These are phyloP conservation scores for Tokudaia muenninki DNA, from an alignment of 2,797 vertebrate species.

Conservation along the genomic window DNA sequence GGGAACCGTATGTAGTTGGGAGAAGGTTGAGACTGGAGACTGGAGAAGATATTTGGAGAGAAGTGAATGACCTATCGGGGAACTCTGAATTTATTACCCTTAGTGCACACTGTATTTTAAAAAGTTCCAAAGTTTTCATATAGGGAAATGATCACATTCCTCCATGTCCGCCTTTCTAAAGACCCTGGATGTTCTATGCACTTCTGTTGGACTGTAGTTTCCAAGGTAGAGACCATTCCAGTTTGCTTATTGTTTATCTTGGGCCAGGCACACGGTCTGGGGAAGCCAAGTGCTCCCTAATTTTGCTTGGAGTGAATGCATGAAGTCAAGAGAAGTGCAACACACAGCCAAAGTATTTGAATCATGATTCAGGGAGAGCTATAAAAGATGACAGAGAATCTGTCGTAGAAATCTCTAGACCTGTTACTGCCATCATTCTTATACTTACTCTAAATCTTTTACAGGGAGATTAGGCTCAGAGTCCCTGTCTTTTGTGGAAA, in stretches of 20 bases:
- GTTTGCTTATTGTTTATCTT: not conserved
- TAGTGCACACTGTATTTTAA: not conserved
- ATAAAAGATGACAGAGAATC: conserved; percentile 30
- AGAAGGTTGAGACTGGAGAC: not conserved
- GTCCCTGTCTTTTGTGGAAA: not conserved
- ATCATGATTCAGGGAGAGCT: conserved; percentile 36
- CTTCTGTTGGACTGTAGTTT: not conserved
- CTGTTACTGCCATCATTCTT: not conserved
- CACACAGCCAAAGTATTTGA: not conserved
- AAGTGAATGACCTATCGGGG: not conserved
- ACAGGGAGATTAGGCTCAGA: not conserved
- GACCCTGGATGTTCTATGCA: not conserved
- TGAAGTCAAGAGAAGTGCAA: not conserved
- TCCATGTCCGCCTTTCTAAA: not conserved
- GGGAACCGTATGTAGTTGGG: not conserved
- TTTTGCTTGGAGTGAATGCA: not conserved
- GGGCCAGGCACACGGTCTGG: no score
- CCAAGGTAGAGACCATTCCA: not conserved
- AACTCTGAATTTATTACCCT: not conserved
- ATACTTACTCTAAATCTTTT: not conserved
- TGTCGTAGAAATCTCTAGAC: not conserved
- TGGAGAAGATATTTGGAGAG: not conserved
- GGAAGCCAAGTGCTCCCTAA: not conserved
- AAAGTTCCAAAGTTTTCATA: not conserved
- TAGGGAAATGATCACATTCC: not conserved